Base-by-base conservation (phyloP, 35 echinoderm and acorn worm species). In the Acanthaster planci region DNA sequence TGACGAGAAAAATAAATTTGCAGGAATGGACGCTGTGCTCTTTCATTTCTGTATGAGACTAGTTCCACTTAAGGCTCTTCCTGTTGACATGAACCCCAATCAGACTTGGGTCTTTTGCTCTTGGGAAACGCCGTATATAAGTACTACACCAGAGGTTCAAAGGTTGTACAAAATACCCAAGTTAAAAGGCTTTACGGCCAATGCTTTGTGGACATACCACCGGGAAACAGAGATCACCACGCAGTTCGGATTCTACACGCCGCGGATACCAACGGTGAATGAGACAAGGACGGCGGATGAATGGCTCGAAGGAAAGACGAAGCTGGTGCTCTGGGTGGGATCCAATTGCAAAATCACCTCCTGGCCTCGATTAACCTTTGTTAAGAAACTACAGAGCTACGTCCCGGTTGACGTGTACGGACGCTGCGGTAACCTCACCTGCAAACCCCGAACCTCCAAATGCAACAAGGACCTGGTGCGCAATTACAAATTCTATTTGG, bases 1-100 rank as follows among this genome's bases (percentile, higher is more conserved):
- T 15, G 29, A 72, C 34, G 64, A 29, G 2, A 14, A 26, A 14
- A 72, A 72, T 16, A 72, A 72, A 21, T 72, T 26, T 29, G 26
- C 18, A 30, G 64, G 64, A 31, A 72, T 72, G 64, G 64, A 72
- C 23, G 64, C 64, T 31, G 64, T 72, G 1, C 21, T 72, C 64
- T 72, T 72, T 72, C 64, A 72, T 34, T 72, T 72, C 18, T 6
- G 14, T 15, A 72, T 14, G 23, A 14, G 10, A 34, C 18, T 72
- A 19, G 30, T 29, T 15, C 64, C 64, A 34, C 22, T 14, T 26
- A 19, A 19, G 10, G 26, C 26, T 19, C 64, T 26, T 10, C 64
- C 64, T 2, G 0, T 8, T 2, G 34, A 34, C 64, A 35, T 72
- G 64, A 72, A 72, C 64, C 64, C 64, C 64, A 72, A 72, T 26